Evolutionary conservation across 2,888 invertebrate species (phyloP).

Genomic region (Sphinx pinastri): DNA sequence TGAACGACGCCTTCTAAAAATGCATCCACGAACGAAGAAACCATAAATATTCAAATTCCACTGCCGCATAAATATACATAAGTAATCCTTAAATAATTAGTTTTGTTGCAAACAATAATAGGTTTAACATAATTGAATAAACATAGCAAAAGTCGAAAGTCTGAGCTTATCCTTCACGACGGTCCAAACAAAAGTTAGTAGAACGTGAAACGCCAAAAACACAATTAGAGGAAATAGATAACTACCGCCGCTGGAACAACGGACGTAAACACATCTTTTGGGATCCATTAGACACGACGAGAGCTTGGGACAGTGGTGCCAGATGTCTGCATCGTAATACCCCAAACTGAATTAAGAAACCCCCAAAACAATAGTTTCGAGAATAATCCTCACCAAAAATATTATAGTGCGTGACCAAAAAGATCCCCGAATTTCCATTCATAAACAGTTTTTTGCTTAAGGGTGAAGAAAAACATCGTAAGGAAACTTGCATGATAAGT

Average conservation of each 20-base stretch:
- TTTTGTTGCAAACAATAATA: constrained; percentile 28
- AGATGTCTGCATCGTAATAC: too few species aligned
- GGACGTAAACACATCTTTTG: constrained; percentile 6
- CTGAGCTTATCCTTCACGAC: constrained; percentile 29
- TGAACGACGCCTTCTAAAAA: background rate
- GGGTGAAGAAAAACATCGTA: too few species aligned
- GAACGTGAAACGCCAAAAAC: constrained; percentile 4
- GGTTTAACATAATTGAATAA: constrained; percentile 16
- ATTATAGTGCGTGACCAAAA: too few species aligned
- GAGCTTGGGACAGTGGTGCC: too few species aligned
- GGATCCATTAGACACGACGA: background rate
- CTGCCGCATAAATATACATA: constrained; percentile 33
- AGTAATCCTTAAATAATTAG: background rate
- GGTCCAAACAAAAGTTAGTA: background rate
- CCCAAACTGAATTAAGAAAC: too few species aligned
- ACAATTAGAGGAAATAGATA: constrained; percentile 5
- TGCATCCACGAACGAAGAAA: too few species aligned
- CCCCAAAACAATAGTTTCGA: too few species aligned
- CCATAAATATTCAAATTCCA: background rate
- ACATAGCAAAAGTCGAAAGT: constrained; percentile 24
- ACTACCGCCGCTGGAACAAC: background rate
- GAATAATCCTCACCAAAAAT: too few species aligned
- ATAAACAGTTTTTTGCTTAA: too few species aligned
- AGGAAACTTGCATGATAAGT: too few species aligned
- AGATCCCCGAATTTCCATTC: too few species aligned